These are phyloP conservation scores for Radopholus similis DNA, from an alignment of 1,140 invertebrate species.

Conservation along the genomic window DNA sequence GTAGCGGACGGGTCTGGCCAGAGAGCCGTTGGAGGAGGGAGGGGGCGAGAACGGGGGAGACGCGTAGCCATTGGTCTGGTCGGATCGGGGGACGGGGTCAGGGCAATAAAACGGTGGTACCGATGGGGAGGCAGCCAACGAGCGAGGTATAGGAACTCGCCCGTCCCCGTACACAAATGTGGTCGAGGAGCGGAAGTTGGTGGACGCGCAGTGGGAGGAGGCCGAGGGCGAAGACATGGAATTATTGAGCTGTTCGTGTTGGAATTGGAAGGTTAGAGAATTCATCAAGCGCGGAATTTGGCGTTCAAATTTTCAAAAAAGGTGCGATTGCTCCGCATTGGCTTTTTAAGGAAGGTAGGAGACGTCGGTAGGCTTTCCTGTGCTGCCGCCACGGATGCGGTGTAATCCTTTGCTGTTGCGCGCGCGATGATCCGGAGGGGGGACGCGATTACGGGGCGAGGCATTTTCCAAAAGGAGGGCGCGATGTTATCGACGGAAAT, in stretches of 20 bases:
- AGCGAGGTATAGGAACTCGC: neutral
- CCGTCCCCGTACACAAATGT: neutral
- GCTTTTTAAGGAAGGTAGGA: neutral
- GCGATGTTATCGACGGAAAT: no score
- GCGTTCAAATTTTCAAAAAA: no score
- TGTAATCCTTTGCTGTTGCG: no score
- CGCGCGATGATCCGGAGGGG: no score
- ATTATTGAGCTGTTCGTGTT: neutral
- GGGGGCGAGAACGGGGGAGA: neutral
- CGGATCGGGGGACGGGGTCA: neutral
- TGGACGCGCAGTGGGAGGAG: neutral
- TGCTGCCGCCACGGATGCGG: neutral
- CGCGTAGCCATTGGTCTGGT: conserved; percentile 1
- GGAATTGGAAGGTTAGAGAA: neutral
- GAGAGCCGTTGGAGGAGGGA: neutral
- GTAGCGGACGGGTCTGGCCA: neutral
- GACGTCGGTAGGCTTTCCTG: neutral
- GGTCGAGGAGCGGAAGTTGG: neutral
- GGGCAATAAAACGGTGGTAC: neutral
- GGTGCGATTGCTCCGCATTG: neutral
- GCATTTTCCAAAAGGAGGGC: no score
- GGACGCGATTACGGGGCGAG: no score
- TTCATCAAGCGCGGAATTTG: no score
- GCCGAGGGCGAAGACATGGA: neutral
- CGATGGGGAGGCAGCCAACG: neutral